Evolutionary conservation across 2,113 vertebrate species (phyloP), one percentile per base, ranked within the genome.

Genomic region (Eolophus roseicapilla): DNA sequence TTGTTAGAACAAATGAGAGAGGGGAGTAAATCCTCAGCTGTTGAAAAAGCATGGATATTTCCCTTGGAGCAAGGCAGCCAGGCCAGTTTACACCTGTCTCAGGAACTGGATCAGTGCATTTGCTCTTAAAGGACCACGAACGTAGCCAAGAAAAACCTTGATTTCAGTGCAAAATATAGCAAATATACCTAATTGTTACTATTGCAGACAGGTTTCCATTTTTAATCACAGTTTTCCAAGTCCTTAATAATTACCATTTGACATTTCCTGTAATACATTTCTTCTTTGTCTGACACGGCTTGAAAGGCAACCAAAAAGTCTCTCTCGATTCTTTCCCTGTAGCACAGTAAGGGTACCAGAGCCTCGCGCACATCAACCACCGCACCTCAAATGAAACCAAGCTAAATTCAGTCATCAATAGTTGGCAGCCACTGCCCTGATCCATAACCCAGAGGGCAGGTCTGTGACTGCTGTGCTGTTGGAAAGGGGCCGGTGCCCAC

Each of bases 161-260:
- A 44, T 41, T 95, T 94, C 73, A 46, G 31, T 90, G 91, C 44
- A 84, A 95, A 96, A 65, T 75, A 44, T 7, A 71, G 44, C 47
- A 82, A 86, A 88, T 95, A 69, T 62, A 92, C 74, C 71, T 83
- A 91, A 82, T 87, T 39, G 27, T 79, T 73, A 74, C 24, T 37
- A 23, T 3, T 1, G 2, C 2, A 41, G 92, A 86, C 76, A 94
- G 87, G 62, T 71, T 95, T 96, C 62, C 35, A 62, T 73, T 97
- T 97, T 94, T 95, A 96, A 97, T 91, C 91, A 92, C 47, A 65
- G 65, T 85, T 95, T 86, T 43, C 55, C 11, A 78, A 53, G 53
- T 81, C 83, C 87, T 78, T 84, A 93, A 76, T 77, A 96, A 97
- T 92, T 95, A 39, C 28, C 39, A 3, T 84, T 95, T 83, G 80